These are phyloP conservation scores for Exocentrus adspersus DNA, from an alignment of 2,888 invertebrate species.

Conservation along the genomic window DNA sequence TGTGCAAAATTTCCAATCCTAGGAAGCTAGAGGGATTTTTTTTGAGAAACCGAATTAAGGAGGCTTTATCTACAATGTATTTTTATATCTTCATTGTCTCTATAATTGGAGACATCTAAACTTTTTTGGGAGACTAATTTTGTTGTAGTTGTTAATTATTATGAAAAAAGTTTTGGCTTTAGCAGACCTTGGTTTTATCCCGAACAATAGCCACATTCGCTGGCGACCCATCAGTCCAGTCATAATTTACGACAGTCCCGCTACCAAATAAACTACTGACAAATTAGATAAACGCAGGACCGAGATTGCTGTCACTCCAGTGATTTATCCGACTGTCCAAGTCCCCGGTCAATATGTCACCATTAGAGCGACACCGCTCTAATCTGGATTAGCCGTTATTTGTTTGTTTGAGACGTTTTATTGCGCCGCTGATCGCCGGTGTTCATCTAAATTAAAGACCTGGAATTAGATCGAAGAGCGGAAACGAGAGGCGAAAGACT, in stretches of 20 bases:
- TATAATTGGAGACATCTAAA: no score
- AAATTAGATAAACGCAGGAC: slow-evolving; percentile 23
- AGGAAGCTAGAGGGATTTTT: no score
- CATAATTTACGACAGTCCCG: slow-evolving; percentile 12
- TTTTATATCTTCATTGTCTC: no score
- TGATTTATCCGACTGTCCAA: slow-evolving; percentile 46
- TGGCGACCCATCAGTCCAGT: not conserved
- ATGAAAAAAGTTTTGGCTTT: no score
- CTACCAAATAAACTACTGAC: slow-evolving; percentile 23
- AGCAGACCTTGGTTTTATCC: no score
- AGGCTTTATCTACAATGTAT: no score
- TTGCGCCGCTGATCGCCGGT: slow-evolving; percentile 47
- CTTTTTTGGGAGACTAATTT: no score
- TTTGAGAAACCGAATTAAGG: no score
- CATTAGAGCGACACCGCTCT: slow-evolving; percentile 57
- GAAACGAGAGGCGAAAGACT: not conserved
- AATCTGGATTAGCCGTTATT: slow-evolving; percentile 58
- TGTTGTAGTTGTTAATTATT: no score
- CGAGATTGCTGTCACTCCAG: slow-evolving; percentile 37
- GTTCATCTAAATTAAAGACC: slow-evolving; percentile 42
- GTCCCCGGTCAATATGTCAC: slow-evolving; percentile 52
- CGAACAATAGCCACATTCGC: not conserved
- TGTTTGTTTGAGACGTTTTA: slow-evolving; percentile 56
- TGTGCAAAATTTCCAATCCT: no score
- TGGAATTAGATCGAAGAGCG: not conserved